Evolutionary conservation across 2,113 vertebrate genomes (phyloP), one percentile per base, ranked within the genome.

Genomic region (Excalfactoria chinensis): DNA sequence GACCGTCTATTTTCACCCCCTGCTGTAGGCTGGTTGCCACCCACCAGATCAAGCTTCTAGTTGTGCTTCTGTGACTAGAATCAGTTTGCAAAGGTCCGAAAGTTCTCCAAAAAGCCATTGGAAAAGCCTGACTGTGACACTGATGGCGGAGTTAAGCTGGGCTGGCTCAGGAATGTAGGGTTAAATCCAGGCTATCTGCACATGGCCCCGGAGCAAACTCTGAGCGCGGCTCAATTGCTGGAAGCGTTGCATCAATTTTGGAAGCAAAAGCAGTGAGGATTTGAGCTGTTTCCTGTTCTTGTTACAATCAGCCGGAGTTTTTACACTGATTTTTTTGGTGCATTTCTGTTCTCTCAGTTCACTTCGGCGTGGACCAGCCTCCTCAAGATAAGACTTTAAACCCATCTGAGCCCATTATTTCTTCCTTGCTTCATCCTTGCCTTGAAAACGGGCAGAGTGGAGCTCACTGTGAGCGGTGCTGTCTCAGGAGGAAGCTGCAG

Each of bases 191-290:
- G 17, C 43, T 91, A 14, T 83, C 85, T 78, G 9, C 53, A 25
- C 32, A 14, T 55, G 74, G n/a, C 68, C 49, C 64, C 55, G 0
- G 21, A 74, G 64, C 69, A 77, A 80, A 30, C 64, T 64, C 7
- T 46, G 32, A 68, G n/a, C 0, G 0, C 13, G 43, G 48, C 34
- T 86, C 72, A 79, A 87, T 87, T 80, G 16, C 81, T 94, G 86
- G 78, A 91, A 85, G 63, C 14, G 32, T 68, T 13, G 1, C 34
- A 37, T 66, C 71, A 70, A 3, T 55, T 90, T 17, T 83, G 78
- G 89, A 95, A 95, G 85, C 75, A 89, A 85, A 93, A 95, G 60
- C n/a, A 40, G 48, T n/a, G 75, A 91, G 60, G 78, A 30, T 62
- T 53, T 76, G 60, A 30, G 44, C 66, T 3, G 4, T 84, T 95